These are phyloP conservation scores for Andinoacara biseriatus DNA, from an alignment of 2,113 vertebrate species.

Conservation along the genomic window DNA sequence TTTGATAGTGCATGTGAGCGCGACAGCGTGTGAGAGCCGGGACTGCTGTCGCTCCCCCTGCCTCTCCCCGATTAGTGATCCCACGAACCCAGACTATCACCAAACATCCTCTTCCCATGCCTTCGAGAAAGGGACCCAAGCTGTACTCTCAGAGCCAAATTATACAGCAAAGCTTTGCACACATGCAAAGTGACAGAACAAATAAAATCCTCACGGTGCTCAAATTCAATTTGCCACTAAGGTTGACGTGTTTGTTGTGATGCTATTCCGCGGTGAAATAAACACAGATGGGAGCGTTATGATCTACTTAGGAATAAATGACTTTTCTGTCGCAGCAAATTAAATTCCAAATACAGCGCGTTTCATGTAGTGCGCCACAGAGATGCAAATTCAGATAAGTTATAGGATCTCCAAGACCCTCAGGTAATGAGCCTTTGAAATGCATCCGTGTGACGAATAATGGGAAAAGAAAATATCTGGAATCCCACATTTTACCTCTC, in stretches of 20 bases:
- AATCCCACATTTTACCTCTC: background rate
- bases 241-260: conserved; percentile 14
- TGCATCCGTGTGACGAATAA: background rate
- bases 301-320: conserved; percentile 30
- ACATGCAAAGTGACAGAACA: background rate
- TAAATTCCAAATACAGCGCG: conserved; percentile 6
- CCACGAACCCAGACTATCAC: conserved; percentile 27
- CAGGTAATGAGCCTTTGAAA: conserved; percentile 23
- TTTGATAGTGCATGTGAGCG: conserved; percentile 33
- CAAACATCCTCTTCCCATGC: conserved; percentile 47
- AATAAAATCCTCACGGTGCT: conserved; percentile 23
- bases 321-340: conserved; percentile 47
- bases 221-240: conserved; percentile 30
- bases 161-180: background rate
- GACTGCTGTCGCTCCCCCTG: conserved; percentile 21
- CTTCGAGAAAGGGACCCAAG: background rate
- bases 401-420: background rate
- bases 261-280: conserved; percentile 30
- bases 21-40: conserved; percentile 22
- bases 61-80: conserved; percentile 30
- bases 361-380: background rate
- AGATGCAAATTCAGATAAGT: conserved; percentile 31
- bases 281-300: conserved; percentile 43
- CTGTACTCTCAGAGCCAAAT: background rate
- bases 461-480: background rate